Evolutionary conservation across 2,888 invertebrate species (phyloP), one percentile per base, ranked within the genome.

Genomic region (Graphium colonna): DNA sequence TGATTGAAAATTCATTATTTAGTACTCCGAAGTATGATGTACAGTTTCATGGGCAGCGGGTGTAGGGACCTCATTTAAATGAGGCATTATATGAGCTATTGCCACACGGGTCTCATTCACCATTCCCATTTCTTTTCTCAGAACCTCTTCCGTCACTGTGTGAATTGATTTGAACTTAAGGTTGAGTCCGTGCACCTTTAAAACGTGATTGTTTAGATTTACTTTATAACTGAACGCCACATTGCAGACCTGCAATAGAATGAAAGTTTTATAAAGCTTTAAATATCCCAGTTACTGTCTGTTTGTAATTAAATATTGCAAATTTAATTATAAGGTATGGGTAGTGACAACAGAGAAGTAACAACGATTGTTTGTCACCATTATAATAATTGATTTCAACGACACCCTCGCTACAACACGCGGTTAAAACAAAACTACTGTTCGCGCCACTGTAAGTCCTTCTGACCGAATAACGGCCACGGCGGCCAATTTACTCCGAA

Each of bases 161-260:
- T 90, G 87, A 48, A 90, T 89, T 0, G 89, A 88, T 62, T 90
- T 90, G 68, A 89, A 90, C 67, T 90, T 90, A 4, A 90, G 68
- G 60, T 89, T 90, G 56, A 90, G 76, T 2, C 89, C 89, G 64
- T 90, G 90, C 1, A 82, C 79, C 64, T 90, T 90, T 55, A 68
- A 77, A 51, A 89, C 90, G 59, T 90, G 90, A 63, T 90, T 90
- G 69, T 90, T 90, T 12, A 90, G 61, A 58, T 90, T 90, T 59
- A 90, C 90, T 61, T 90, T 90, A 67, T 90, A 90, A 62, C 90
- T 88, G 66, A 90, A 90, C 4, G 89, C 83, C 0, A 90, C 85
- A 57, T 83, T 87, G 74, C 90, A 90, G 17, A 90, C 85, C 90
- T 90, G 78, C 17, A 52, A 44, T 41, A 15, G 43, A 36, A 36